Conservation (phyloP, 2,888 invertebrate genomes). For the Fissipunctia ypsillon region DNA sequence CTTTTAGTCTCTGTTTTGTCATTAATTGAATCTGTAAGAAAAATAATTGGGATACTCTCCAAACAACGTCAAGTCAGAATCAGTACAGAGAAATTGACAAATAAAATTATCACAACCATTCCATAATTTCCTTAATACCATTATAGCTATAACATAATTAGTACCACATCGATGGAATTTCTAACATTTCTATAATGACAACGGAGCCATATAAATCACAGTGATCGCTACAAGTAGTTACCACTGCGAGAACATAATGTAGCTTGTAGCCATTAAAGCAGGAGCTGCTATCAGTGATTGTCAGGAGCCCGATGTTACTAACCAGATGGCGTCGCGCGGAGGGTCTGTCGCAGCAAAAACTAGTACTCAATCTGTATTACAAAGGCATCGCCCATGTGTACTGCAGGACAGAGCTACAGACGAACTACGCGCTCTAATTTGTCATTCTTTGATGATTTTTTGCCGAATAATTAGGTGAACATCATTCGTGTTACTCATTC, state of each 20-base stretch:
- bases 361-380: conserved; percentile 59
- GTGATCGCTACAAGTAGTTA: conserved; percentile 67
- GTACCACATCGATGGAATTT: conserved; percentile 23
- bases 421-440: conserved; percentile 21
- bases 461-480: neutral
- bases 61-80: neutral
- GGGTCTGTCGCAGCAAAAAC: conserved; percentile 82
- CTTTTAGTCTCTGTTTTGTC: neutral
- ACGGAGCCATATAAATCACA: conserved; percentile 67
- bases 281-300: conserved; percentile 83
- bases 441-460: conserved; percentile 20
- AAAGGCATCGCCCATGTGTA: conserved; percentile 55
- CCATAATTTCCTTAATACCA: neutral
- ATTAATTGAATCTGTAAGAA: neutral
- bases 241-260: conserved; percentile 67
- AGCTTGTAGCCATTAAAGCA: conserved; percentile 71
- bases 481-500: neutral
- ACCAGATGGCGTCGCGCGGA: conserved; percentile 88
- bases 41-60: too few species aligned
- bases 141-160: neutral
- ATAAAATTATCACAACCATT: neutral
- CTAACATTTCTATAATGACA: conserved; percentile 42
- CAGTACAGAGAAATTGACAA: neutral
- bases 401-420: conserved; percentile 6
- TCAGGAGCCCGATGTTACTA: conserved; percentile 85